A percentile compares a stretch with the other conserved stretches of the same genome.
These are phyloP conservation scores for Scrobipalpa costella DNA, from an alignment of 2,888 invertebrate species.

Conservation along the genomic window DNA sequence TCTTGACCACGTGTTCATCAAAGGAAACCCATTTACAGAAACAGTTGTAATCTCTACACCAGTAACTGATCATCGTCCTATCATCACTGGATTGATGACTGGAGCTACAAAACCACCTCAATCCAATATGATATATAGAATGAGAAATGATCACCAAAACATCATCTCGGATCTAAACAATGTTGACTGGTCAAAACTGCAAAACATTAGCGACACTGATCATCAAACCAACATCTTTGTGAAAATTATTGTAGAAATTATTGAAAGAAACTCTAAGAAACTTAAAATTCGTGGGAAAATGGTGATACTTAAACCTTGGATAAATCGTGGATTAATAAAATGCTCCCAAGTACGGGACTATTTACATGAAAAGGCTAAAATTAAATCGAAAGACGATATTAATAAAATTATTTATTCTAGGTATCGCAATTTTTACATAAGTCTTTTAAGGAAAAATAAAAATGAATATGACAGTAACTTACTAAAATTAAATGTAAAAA, in stretches of 20 bases:
- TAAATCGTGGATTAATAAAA: not conserved
- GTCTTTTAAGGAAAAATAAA: slow-evolving; percentile 4
- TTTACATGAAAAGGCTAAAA: not conserved
- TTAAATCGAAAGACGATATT: not conserved
- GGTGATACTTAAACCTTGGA: not conserved
- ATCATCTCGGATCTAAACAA: not conserved
- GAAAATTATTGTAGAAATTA: not conserved
- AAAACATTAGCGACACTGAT: not conserved
- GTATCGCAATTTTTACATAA: not conserved
- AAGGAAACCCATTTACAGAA: not conserved
- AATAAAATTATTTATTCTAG: not conserved
- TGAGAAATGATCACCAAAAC: not conserved
- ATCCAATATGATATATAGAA: not conserved
- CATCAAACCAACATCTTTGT: not conserved
- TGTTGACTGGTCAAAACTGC: slow-evolving; percentile 7
- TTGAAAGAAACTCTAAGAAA: not conserved
- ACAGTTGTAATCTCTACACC: not conserved
- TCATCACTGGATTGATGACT: not conserved
- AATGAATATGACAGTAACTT: not conserved
- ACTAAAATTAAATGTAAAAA: too few relatives aligned
- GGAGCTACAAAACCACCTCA: not conserved
- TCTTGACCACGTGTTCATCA: slow-evolving; percentile 4
- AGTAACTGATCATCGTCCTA: slow-evolving; percentile 2
- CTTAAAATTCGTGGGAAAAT: not conserved
- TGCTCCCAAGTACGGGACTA: not conserved